Base-by-base conservation (phyloP, 2,888 invertebrate genomes). In the Sesamia inferens region DNA sequence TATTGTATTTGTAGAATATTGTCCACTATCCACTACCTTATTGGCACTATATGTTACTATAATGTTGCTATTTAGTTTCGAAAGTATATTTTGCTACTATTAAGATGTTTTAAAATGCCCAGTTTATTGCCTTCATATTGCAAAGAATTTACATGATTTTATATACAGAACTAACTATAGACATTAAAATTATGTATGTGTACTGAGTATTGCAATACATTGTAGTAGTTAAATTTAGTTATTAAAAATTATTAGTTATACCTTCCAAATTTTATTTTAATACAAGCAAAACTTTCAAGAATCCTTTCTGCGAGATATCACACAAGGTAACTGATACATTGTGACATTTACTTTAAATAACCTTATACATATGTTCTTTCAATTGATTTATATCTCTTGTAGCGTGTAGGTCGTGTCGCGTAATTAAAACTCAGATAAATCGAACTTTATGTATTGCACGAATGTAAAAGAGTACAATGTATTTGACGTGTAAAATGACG, bases 241-340 rank as follows among this genome's bases (percentile, higher is more conserved):
- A 71, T 78, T 84, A 90, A 86, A 90, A 89, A 89, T 89, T 88
- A 88, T 88, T 89, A 89, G 89, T 87, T 84, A 84, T 69, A 82
- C 74, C 24, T 63, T 13, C 14, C 14, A n/a, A 68, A 44, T 81
- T 24, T 74, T 67, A 42, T 72, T 76, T 61, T n/a, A 42, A 14
- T 14, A 19, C 22, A 39, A 57, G 5, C 10, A 31, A 31, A 31
- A 31, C 1, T 31, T 31, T 31, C 31, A 3, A 31, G 31, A 31
- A 31, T 31, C 2, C 31, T 31, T 31, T 31, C 31, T 31, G 31
- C 31, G 31, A n/a, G n/a, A n/a, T n/a, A n/a, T n/a, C n/a, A n/a
- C n/a, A n/a, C n/a, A n/a, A n/a, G n/a, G n/a, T n/a, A 31, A 31
- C 31, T 31, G 3, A 31, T 31, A 31, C 31, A 3, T 2, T 2